Conservation (phyloP, 2,888 invertebrate genomes). For the Gerris lacustris region DNA sequence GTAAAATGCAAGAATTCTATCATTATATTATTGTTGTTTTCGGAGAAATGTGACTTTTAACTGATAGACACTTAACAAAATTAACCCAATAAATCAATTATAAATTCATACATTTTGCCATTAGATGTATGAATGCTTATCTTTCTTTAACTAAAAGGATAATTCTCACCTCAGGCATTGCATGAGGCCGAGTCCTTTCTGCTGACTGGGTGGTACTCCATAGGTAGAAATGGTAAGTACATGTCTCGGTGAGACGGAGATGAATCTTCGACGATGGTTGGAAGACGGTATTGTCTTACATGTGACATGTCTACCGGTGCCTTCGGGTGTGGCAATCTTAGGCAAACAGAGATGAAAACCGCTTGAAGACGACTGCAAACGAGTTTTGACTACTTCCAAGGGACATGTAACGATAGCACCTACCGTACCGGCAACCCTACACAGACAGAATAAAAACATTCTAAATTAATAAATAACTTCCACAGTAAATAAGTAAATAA, state of each 20-base stretch:
- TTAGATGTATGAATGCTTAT: no score
- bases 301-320: slow-evolving; percentile 40
- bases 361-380: slow-evolving; percentile 84
- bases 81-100: no score
- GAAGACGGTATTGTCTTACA: slow-evolving; percentile 45
- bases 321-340: slow-evolving; percentile 37
- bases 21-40: no score
- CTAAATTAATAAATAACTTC: not conserved
- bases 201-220: slow-evolving; percentile 42
- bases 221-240: slow-evolving; percentile 57
- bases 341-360: slow-evolving; percentile 39
- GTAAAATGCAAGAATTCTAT: no score
- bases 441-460: slow-evolving; percentile 32
- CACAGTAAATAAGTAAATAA: slow-evolving; percentile 2
- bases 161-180: slow-evolving; percentile 60
- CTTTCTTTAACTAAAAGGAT: no score
- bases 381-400: slow-evolving; percentile 92
- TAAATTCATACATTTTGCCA: no score
- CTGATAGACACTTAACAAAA: no score
- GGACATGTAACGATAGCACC: slow-evolving; percentile 96
- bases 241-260: slow-evolving; percentile 54
- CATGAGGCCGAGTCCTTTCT: slow-evolving; percentile 56
- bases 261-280: slow-evolving; percentile 58
- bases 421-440: slow-evolving; percentile 86
- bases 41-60: no score